Percentiles rank a stretch among this genome's conserved stretches.
Evolutionary conservation across 2,797 vertebrate genomes (phyloP).

Genomic region (Parauchenoglanis ngamensis): DNA sequence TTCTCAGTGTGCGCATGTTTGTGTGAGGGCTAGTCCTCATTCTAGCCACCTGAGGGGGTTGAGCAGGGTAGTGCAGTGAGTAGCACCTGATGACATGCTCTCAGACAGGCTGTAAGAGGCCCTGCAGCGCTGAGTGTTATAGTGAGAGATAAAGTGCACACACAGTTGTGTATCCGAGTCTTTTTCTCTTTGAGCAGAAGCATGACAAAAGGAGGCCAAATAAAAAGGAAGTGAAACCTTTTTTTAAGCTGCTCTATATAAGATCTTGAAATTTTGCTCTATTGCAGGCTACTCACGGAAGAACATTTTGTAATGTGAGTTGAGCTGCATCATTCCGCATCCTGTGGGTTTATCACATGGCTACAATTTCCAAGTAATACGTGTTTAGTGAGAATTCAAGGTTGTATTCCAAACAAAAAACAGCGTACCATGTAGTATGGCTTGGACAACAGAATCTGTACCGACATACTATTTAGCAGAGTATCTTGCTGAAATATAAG

Average conservation of each 20-base stretch:
- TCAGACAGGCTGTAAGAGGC: slow-evolving; percentile 48
- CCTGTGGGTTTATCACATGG: background rate
- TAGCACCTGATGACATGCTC: slow-evolving; percentile 40
- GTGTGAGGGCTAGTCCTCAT: slow-evolving; percentile 35
- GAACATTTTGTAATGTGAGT: background rate
- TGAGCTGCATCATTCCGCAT: background rate
- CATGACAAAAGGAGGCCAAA: slow-evolving; percentile 22
- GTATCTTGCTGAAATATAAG: background rate
- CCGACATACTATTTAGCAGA: background rate
- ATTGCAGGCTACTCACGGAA: too few species aligned
- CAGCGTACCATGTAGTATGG: background rate
- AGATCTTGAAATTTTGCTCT: background rate
- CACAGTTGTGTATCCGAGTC: slow-evolving; percentile 3
- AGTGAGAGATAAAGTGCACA: slow-evolving; percentile 20
- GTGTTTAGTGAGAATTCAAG: background rate
- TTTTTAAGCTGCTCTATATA: slow-evolving; percentile 5
- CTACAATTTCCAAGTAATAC: background rate
- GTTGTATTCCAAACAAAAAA: background rate
- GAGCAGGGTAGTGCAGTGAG: slow-evolving; percentile 33
- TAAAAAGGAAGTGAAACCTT: slow-evolving; percentile 28
- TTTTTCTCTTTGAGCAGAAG: slow-evolving; percentile 9
- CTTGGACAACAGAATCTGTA: background rate
- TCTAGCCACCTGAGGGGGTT: slow-evolving; percentile 34
- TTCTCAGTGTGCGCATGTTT: background rate
- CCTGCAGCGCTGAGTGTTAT: slow-evolving; percentile 32